These are phyloP conservation scores for Phymorhynchus buccinoides DNA, from an alignment of 1,140 invertebrate genomes.

Conservation along the genomic window DNA sequence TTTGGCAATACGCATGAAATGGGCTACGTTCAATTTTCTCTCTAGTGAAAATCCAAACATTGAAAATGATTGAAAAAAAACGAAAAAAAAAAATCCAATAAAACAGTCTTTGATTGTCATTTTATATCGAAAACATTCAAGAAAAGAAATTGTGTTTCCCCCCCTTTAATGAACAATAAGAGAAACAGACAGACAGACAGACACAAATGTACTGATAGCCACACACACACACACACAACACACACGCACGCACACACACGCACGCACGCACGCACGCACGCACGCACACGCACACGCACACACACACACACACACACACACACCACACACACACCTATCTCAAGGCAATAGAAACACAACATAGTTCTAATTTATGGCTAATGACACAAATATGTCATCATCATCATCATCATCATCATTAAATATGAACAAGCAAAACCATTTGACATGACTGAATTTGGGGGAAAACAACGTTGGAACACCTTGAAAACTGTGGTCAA, in stretches of 20 bases:
- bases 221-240: slow-evolving; percentile 14
- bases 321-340: neutral
- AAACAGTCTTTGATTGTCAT: no score
- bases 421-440: neutral
- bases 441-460: neutral
- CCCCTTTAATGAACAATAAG: no score
- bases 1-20: no score
- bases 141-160: no score
- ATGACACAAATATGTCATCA: neutral
- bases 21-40: no score
- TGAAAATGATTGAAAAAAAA: no score
- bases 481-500: neutral
- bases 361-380: neutral
- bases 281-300: slow-evolving; percentile 1
- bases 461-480: neutral
- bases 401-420: neutral
- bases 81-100: no score
- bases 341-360: neutral
- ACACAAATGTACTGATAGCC: neutral
- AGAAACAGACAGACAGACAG: no score
- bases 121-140: no score
- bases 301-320: neutral
- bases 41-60: no score
- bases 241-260: neutral
- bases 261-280: slow-evolving; percentile 5